phyloP scores from a whole-genome alignment of 1,140 invertebrate species.

The Neotoxoptera formosana region DNA sequence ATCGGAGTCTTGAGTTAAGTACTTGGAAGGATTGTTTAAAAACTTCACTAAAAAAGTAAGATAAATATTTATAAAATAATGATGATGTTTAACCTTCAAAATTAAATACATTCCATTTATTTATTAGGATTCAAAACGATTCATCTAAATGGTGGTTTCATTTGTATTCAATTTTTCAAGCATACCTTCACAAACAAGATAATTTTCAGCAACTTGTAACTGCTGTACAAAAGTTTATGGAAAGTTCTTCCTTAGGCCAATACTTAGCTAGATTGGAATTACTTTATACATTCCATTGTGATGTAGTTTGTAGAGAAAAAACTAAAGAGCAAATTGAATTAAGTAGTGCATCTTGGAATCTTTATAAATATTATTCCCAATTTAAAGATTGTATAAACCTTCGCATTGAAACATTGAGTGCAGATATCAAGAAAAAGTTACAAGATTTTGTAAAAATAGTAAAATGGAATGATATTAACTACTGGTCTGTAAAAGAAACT shows the following conservation, averaged over 20 bases:
- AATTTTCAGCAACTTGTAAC: conserved; percentile 65
- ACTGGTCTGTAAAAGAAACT: conserved; percentile 90
- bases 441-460: conserved; percentile 94
- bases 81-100: neutral
- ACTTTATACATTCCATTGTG: conserved; percentile 79
- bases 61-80: neutral
- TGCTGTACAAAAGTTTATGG: conserved; percentile 83
- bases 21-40: conserved; percentile 77
- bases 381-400: conserved; percentile 73
- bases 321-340: conserved; percentile 66
- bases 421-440: conserved; percentile 89
- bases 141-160: conserved; percentile 90
- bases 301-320: conserved; percentile 63
- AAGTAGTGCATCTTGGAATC: conserved; percentile 81
- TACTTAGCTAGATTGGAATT: conserved; percentile 82
- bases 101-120: neutral
- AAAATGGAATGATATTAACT: conserved; percentile 92
- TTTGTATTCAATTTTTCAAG: conserved; percentile 76
- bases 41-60: conserved; percentile 67
- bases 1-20: conserved; percentile 90
- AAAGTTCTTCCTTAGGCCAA: conserved; percentile 83
- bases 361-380: conserved; percentile 85
- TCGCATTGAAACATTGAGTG: conserved; percentile 72
- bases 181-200: conserved; percentile 61
- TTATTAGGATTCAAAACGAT: conserved; percentile 69